Evolutionary conservation across 2,113 vertebrate genomes (phyloP), one percentile per base, ranked within the genome.

Genomic region (Mirza zaza): DNA sequence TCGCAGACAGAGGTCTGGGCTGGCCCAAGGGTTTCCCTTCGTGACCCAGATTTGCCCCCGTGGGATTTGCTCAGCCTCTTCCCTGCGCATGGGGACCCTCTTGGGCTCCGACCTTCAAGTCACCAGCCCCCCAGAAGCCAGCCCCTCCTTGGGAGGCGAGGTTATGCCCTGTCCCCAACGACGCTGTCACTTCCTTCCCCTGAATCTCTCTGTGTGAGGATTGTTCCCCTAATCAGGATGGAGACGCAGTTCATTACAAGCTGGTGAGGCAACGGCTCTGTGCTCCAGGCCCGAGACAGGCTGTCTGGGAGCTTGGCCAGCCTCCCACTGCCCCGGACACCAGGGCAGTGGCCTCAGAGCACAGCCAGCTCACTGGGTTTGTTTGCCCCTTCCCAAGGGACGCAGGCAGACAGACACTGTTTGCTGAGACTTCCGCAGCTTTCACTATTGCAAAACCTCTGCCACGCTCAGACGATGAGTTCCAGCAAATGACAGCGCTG

Each of bases 181-280:
- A 79, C 68, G 42, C 87, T 92, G 84, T 96, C 92, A 83, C 96
- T 96, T 92, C 94, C 95, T 96, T 95, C 93, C 94, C 91, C 82
- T 36, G 70, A 76, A 67, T 90, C 91, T 87, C 77, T 97, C 92
- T 95, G 94, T 89, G 94, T 90, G 80, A 76, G 81, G 96, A 97
- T 94, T 97, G 96, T 98, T 97, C 92, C 92, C 88, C 77, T 98
- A 97, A 98, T 98, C 96, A 95, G 96, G 95, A 94, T 97, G 96
- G 97, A 98, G 97, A 97, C 96, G 55, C 13, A 2, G 92, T 76
- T 97, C 97, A 97, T 92, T 65, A 67, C 93, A 85, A 50, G 29
- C 94, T 96, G 90, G 89, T 96, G 94, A 97, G 90, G 91, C 92
- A 98, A 97, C 71, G 87, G 95, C 94, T 81, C 20, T 93, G 90